Percentiles rank a stretch among this genome's conserved stretches.
Conservation (phyloP, 1,140 invertebrate genomes). For the Drosophila mauritiana region DNA sequence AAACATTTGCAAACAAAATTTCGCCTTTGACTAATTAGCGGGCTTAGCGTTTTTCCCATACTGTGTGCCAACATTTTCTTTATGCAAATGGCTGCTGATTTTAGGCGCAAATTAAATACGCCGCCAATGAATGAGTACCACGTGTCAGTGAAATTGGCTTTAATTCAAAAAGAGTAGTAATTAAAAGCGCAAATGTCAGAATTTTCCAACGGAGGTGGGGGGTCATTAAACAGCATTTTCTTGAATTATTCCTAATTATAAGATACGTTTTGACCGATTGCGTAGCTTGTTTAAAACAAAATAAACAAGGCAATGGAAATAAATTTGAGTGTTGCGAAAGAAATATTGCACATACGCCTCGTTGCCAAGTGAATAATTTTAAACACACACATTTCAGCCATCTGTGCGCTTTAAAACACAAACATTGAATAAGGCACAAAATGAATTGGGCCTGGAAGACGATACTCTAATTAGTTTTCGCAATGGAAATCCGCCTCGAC, state of each 20-base stretch:
- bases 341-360: conserved; percentile 36
- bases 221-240: not conserved
- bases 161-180: no score
- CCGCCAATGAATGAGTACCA: not conserved
- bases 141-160: not conserved
- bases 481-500: conserved; percentile 9
- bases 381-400: not conserved
- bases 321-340: conserved; percentile 9
- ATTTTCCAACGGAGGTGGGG: no score
- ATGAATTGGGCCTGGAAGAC: conserved; percentile 24
- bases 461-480: conserved; percentile 68
- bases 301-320: not conserved
- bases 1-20: conserved; percentile 46
- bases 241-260: not conserved
- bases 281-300: not conserved
- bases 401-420: conserved; percentile 38
- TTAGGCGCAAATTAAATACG: conserved; percentile 5
- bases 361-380: not conserved
- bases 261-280: not conserved
- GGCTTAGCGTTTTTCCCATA: conserved; percentile 4
- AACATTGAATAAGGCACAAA: conserved; percentile 63
- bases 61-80: not conserved
- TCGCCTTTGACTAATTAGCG: conserved; percentile 54
- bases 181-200: not conserved
- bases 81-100: conserved; percentile 3